Percentiles rank a stretch among this genome's conserved stretches.
phyloP scores from a whole-genome alignment of 2,797 vertebrate species.

The Loriculus beryllinus region DNA sequence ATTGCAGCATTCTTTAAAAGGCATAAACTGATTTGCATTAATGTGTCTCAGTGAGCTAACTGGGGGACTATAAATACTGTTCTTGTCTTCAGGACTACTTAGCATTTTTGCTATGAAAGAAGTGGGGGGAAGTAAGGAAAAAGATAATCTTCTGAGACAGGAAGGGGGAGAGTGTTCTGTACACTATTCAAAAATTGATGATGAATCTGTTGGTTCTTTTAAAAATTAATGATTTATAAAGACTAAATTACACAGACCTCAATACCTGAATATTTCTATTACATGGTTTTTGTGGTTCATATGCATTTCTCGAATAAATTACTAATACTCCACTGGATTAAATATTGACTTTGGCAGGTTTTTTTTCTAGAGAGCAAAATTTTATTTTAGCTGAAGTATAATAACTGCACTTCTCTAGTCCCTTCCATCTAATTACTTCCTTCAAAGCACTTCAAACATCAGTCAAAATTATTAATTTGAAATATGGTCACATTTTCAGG shows the following conservation, averaged over 20 bases:
- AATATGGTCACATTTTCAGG: not conserved
- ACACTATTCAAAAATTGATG: not conserved
- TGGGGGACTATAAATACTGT: constrained; percentile 19
- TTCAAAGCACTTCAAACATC: not conserved
- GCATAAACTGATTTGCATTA: constrained; percentile 34
- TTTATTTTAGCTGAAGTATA: not conserved
- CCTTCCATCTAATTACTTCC: not conserved
- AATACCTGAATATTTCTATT: not conserved
- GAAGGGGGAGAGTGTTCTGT: not conserved
- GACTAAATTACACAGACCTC: not conserved
- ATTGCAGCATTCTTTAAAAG: constrained; percentile 34
- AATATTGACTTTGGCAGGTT: not conserved
- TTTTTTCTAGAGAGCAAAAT: not conserved
- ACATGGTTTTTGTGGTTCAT: not conserved
- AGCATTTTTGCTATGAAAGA: not conserved
- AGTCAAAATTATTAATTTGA: not conserved
- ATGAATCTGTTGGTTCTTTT: not conserved
- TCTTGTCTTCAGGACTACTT: constrained; percentile 23
- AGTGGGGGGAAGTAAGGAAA: not conserved
- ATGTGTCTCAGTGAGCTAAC: not conserved
- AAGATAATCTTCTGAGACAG: not conserved
- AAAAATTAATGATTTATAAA: not conserved
- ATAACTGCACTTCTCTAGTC: not conserved
- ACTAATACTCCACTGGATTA: not conserved
- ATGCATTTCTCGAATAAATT: not conserved